phyloP scores from a whole-genome alignment of 1,140 invertebrate species.

The Globodera rostochiensis region DNA sequence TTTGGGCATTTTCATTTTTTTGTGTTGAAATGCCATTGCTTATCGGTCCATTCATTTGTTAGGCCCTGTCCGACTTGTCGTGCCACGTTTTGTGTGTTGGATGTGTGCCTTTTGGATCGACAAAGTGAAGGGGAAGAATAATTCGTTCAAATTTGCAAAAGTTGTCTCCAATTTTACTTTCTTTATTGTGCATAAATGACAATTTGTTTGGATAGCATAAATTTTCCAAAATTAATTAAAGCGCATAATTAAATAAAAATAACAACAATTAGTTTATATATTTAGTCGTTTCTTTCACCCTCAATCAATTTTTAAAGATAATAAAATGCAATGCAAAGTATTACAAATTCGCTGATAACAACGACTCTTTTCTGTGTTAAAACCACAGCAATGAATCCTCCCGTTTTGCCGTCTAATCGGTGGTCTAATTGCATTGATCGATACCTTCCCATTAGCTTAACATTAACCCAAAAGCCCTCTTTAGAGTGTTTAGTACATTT shows the following conservation, averaged over 20 bases:
- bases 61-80: conserved; percentile 34
- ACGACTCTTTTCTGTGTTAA: too few relatives aligned
- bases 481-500: too few relatives aligned
- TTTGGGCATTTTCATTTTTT: not conserved
- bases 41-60: not conserved
- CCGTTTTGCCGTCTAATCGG: too few relatives aligned
- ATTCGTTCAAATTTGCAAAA: not conserved
- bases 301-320: too few relatives aligned
- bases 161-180: not conserved
- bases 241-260: not conserved
- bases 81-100: conserved; percentile 42
- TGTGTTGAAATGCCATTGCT: not conserved
- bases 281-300: too few relatives aligned
- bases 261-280: not conserved
- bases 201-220: not conserved
- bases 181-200: not conserved
- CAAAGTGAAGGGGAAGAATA: not conserved
- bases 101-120: conserved; percentile 35
- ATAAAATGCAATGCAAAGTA: too few relatives aligned
- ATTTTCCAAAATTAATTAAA: not conserved
- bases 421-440: too few relatives aligned
- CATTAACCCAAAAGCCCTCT: too few relatives aligned
- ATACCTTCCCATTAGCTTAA: too few relatives aligned
- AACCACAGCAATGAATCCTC: too few relatives aligned
- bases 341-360: too few relatives aligned